A percentile compares a stretch with the other conserved stretches of the same genome.
These are phyloP conservation scores for Oceanites oceanicus DNA, from an alignment of 2,113 vertebrate species.

Conservation along the genomic window DNA sequence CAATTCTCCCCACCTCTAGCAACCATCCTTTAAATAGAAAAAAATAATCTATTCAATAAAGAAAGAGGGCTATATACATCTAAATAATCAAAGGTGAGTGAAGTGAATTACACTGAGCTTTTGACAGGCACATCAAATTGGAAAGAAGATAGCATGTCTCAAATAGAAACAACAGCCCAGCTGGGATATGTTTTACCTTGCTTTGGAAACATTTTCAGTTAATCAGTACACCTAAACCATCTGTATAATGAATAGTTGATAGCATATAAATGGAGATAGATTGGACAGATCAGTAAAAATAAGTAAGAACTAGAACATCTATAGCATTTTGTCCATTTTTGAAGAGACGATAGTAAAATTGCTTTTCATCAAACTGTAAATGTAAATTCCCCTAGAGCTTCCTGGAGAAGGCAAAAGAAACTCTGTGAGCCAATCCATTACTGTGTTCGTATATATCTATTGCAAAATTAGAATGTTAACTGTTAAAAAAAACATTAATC, in stretches of 20 bases:
- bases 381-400: background rate
- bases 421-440: background rate
- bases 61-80: background rate
- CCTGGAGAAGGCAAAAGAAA: background rate
- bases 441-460: background rate
- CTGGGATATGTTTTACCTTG: background rate
- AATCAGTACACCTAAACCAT: background rate
- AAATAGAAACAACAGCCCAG: background rate
- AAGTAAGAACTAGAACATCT: background rate
- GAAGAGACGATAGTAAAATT: background rate
- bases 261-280: background rate
- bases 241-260: background rate
- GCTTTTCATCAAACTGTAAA: background rate
- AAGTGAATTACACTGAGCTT: background rate
- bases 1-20: background rate
- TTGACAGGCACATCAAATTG: background rate
- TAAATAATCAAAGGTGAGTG: background rate
- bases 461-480: constrained; percentile 34
- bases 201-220: background rate
- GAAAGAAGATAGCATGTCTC: background rate
- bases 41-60: background rate
- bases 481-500: constrained; percentile 41
- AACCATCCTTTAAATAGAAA: background rate
- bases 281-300: background rate
- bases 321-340: background rate